phyloP scores from a whole-genome alignment of 1,140 invertebrate species.

The Tetramorium simillimum region DNA sequence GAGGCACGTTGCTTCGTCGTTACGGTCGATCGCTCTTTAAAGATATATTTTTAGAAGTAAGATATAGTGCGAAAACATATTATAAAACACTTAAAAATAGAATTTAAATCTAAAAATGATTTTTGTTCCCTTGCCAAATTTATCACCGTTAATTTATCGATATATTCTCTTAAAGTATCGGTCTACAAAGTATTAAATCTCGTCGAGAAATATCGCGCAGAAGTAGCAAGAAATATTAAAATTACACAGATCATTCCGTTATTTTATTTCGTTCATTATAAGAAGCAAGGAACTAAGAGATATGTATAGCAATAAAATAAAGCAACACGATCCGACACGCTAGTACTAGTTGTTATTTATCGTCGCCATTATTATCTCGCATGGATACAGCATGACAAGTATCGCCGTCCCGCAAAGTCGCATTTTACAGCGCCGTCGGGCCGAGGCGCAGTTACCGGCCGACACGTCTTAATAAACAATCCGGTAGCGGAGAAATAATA shows the following conservation, averaged over 20 bases:
- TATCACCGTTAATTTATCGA: neutral
- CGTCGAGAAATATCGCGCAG: neutral
- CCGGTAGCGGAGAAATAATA: slow-evolving; percentile 42
- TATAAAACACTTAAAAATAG: neutral
- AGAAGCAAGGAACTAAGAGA: neutral
- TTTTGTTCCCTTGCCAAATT: neutral
- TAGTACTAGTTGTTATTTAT: slow-evolving; percentile 28
- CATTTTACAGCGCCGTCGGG: slow-evolving; percentile 1
- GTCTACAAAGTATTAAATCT: neutral
- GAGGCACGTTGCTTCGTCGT: neutral
- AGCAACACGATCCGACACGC: neutral
- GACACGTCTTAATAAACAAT: slow-evolving; percentile 48
- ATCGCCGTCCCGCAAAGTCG: slow-evolving; percentile 4
- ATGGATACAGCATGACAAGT: slow-evolving; percentile 4
- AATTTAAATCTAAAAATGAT: neutral
- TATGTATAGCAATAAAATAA: neutral
- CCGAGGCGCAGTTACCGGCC: slow-evolving; percentile 5
- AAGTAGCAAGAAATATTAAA: neutral
- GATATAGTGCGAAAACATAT: neutral
- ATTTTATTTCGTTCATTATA: neutral
- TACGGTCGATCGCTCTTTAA: neutral
- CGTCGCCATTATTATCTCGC: slow-evolving; percentile 20
- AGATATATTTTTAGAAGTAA: slow-evolving; percentile 16
- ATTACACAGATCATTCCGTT: neutral
- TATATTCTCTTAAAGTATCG: neutral